Conservation (phyloP, 2,888 invertebrate genomes). For the Ormyrus nitidulus region DNA sequence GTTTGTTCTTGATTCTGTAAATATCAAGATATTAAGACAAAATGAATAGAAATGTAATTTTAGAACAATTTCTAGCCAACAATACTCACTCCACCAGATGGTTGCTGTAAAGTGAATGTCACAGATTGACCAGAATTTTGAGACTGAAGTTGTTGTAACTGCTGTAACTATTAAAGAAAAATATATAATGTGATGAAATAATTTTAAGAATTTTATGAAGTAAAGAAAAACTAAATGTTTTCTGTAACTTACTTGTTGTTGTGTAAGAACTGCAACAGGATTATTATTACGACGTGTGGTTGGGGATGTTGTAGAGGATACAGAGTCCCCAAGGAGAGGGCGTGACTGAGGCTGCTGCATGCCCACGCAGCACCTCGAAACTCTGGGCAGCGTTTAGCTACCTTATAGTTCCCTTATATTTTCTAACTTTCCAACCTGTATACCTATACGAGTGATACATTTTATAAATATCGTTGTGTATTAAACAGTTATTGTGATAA, state of each 20-base stretch:
- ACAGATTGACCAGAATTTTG: slow-evolving; percentile 72
- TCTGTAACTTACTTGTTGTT: slow-evolving; percentile 69
- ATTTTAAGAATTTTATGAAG: background rate
- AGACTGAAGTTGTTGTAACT: slow-evolving; percentile 72
- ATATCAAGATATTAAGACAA: slow-evolving; percentile 23
- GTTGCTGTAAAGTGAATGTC: slow-evolving; percentile 73
- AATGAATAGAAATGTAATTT: slow-evolving; percentile 1
- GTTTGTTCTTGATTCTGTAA: slow-evolving; percentile 71
- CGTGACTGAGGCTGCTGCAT: slow-evolving; percentile 76
- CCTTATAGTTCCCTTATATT: slow-evolving; percentile 66
- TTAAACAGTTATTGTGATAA: background rate
- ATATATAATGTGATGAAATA: slow-evolving; percentile 1
- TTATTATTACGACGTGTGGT: slow-evolving; percentile 72
- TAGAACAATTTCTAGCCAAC: background rate
- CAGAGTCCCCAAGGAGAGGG: slow-evolving; percentile 76
- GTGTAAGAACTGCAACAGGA: slow-evolving; percentile 73
- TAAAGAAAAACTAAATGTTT: slow-evolving; percentile 2
- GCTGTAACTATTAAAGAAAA: slow-evolving; percentile 68
- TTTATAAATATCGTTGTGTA: background rate
- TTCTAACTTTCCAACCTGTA: slow-evolving; percentile 47
- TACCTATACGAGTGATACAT: slow-evolving; percentile 16
- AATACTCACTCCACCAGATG: slow-evolving; percentile 70
- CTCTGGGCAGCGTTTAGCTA: slow-evolving; percentile 74
- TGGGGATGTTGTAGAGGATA: slow-evolving; percentile 76
- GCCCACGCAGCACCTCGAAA: slow-evolving; percentile 76